Base-by-base conservation (phyloP, 2,888 invertebrate species). In the Cyclophora albipunctata region DNA sequence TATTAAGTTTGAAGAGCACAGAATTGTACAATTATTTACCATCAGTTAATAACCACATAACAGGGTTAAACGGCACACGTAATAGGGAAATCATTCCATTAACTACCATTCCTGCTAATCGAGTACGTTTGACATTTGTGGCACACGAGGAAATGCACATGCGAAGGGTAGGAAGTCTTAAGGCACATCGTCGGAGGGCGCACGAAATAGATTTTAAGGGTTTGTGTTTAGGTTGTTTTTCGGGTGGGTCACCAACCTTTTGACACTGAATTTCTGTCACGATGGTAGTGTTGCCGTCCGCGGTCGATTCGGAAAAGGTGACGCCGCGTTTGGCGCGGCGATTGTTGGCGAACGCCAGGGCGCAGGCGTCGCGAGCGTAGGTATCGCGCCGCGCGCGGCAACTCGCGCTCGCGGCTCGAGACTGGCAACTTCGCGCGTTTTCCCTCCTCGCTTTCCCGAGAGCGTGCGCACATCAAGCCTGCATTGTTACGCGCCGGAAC, bases 401-500 rank as follows among this genome's bases (percentile, higher is more conserved):
- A 74, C 72, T 74, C 81, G 78, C 86, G 77, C 84, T 78, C 71
- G 77, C 84, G 75, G 78, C 69, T 84, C 76, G 70, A 82, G 78
- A 87, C 87, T 87, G 86, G 61, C 37, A 5, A 63, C 61, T 74
- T 72, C 69, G 74, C 75, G 78, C 82, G 75, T 75, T 79, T 81
- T 79, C 80, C 80, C 84, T 82, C 78, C 81, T 75, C 83, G 81
- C 76, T 86, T 87, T 84, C 86, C 87, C 84, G 71, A 73, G 72
- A 69, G 73, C 84, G 84, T 84, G 87, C 87, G 87, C 87, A 85
- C 81, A 81, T 80, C 81, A 83, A 85, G 78, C 84, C 84, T 84
- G 81, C 78, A 83, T 82, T 86, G 84, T 84, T 85, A 87, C 79
- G 81, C 84, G 84, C 85, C 87, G 85, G 84, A 85, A 81, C 66